Percentiles rank a stretch among this genome's conserved stretches.
Evolutionary conservation across 2,888 invertebrate genomes (phyloP).

Genomic region (Ferdinandea cuprea): DNA sequence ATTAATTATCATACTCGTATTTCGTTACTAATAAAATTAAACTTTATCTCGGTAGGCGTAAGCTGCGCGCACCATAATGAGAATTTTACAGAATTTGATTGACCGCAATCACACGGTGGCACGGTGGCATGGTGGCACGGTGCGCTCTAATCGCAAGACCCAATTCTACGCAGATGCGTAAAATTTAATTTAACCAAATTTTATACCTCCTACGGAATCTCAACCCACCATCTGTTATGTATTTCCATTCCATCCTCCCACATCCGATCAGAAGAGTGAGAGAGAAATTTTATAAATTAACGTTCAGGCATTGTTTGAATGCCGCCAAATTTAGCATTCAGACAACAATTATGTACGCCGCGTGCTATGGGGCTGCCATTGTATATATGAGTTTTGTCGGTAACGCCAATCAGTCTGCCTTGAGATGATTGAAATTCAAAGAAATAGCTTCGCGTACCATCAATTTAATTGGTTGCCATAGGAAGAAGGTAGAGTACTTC

Average conservation of each 20-base stretch:
- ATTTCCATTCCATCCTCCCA: constrained; percentile 52
- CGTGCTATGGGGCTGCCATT: background rate
- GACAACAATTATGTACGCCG: constrained; percentile 24
- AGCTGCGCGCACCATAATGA: too few relatives aligned
- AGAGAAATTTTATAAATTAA: constrained; percentile 10
- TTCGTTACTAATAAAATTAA: constrained; percentile 2
- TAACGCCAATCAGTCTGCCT: constrained; percentile 52
- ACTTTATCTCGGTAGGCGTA: constrained; percentile 34
- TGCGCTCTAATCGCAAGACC: background rate
- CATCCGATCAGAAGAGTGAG: constrained; percentile 9
- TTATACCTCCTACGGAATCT: constrained; percentile 21
- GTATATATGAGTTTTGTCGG: constrained; percentile 26
- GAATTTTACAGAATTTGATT: constrained; percentile 55
- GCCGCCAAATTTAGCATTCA: constrained; percentile 49
- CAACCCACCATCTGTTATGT: constrained; percentile 15
- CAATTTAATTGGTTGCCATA: constrained; percentile 12
- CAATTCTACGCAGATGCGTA: constrained; percentile 4
- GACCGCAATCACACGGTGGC: constrained; percentile 37
- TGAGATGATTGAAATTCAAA: constrained; percentile 30
- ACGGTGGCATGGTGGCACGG: too few relatives aligned
- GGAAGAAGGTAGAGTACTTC: background rate
- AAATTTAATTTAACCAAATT: constrained; percentile 16
- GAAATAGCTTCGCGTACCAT: constrained; percentile 23
- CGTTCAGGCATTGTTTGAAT: background rate
- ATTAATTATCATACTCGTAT: constrained; percentile 26